These are phyloP conservation scores for Minunthozetes semirufus DNA, from an alignment of 2,888 invertebrate genomes.

Conservation along the genomic window DNA sequence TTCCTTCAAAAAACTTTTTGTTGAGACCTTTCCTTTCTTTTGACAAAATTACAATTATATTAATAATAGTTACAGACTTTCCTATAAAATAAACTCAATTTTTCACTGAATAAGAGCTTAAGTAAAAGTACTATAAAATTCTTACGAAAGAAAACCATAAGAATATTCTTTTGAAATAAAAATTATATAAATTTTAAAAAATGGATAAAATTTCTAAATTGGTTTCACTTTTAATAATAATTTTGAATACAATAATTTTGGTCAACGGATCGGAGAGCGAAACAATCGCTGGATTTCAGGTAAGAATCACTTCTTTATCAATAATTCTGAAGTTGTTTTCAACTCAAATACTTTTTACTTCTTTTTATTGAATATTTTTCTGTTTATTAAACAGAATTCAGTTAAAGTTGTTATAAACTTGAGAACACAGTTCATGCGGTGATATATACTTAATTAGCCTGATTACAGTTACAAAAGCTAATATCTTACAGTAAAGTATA, in stretches of 20 bases:
- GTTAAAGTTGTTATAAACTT: background rate
- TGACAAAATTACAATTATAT: too few relatives aligned
- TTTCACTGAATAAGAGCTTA: too few relatives aligned
- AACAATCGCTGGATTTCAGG: background rate
- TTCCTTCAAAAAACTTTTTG: background rate
- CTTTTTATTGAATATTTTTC: background rate
- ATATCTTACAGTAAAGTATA: too few relatives aligned
- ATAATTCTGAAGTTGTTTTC: background rate
- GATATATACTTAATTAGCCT: background rate
- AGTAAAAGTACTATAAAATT: too few relatives aligned
- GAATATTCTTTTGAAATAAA: background rate
- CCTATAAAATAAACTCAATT: too few relatives aligned
- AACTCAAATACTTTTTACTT: background rate
- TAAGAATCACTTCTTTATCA: background rate
- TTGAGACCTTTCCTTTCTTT: background rate
- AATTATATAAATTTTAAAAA: background rate
- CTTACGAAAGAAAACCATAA: too few relatives aligned
- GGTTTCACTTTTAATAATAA: background rate
- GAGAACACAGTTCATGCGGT: background rate
- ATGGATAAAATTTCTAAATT: background rate
- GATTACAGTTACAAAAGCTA: too few relatives aligned
- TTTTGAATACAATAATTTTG: background rate
- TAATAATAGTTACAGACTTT: background rate
- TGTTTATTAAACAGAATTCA: background rate
- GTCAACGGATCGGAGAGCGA: background rate